Evolutionary conservation across 2,888 invertebrate genomes (phyloP).

Genomic region (Galeopsomyia nigrocyanea): DNA sequence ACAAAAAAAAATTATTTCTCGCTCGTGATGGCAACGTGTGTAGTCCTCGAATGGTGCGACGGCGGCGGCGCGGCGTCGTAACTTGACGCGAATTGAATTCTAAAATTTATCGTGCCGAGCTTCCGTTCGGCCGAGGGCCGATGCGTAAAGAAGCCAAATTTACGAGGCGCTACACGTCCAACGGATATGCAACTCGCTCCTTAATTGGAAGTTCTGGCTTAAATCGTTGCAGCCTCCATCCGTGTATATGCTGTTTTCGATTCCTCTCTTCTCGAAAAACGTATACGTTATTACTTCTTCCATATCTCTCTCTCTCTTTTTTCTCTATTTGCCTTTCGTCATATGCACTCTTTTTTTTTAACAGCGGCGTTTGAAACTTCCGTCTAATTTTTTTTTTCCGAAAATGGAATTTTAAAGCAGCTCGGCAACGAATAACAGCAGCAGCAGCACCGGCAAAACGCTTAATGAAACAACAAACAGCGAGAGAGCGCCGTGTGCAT

Average conservation of each 20-base stretch:
- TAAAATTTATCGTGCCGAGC: conserved; percentile 67
- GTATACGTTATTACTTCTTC: conserved; percentile 4
- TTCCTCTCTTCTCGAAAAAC: too few relatives aligned
- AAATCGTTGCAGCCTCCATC: conserved; percentile 47
- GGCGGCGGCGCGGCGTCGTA: too few relatives aligned
- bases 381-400: too few relatives aligned
- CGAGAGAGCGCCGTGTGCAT: background rate
- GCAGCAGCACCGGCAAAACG: too few relatives aligned
- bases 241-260: too few relatives aligned
- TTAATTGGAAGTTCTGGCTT: conserved; percentile 59
- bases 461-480: too few relatives aligned
- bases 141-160: conserved; percentile 64
- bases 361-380: too few relatives aligned
- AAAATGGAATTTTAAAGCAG: too few relatives aligned
- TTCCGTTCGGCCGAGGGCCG: conserved; percentile 60
- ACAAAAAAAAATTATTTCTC: conserved; percentile 26
- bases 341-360: too few relatives aligned
- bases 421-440: too few relatives aligned
- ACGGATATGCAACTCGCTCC: conserved; percentile 41
- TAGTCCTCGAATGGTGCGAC: background rate
- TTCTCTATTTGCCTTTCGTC: conserved; percentile 2
- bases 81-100: conserved; percentile 63
- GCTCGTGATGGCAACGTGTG: background rate
- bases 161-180: conserved; percentile 59
- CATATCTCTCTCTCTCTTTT: conserved; percentile 26